Evolutionary conservation across 2,113 vertebrate genomes (phyloP), one percentile per base, ranked within the genome.

Genomic region (Gobiocypris rarus): DNA sequence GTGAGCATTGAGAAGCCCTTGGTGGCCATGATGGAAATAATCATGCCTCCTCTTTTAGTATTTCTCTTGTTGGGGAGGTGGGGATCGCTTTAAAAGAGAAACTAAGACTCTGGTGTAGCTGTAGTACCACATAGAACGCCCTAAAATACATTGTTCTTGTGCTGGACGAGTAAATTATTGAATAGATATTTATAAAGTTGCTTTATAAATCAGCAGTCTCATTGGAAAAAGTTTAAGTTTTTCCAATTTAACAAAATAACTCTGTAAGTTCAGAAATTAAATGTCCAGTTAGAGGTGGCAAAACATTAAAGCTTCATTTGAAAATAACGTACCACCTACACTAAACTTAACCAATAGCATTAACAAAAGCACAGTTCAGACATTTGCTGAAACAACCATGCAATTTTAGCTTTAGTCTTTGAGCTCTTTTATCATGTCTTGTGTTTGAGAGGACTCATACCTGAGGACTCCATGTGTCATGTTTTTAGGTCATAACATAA

Each of bases 21-120:
- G 84, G 85, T 88, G 87, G 85, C 88, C 58, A 90, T 90, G 89
- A 93, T 93, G 89, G 90, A 89, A 92, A 94, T 90, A 93, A 86
- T 89, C 84, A 86, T 61, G 5, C 83, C 91, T 89, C 90, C 91
- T 87, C 63, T 85, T 2, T 24, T 77, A 58, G 1, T 1, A 7
- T 61, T 79, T 59, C 11, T 56, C 31, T 82, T 74, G 50, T 76
- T 22, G 22, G 58, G 10, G 48, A 41, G 13, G 41, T 38, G 9
- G 38, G 6, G 9, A 9, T 65, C 3, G 1, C n/a, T 50, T 74
- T 52, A 17, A 75, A 74, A 63, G 69, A 83, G 75, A 83, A 69
- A 83, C 65, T 74, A 15, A 24, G n/a, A 19, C 45, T 22, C 38
- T n/a, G 5, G 1, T 58, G 15, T 34, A 22, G 48, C 9, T 38